Evolutionary conservation across 2,797 vertebrate species (phyloP).

Genomic region (Decapterus maruadsi): DNA sequence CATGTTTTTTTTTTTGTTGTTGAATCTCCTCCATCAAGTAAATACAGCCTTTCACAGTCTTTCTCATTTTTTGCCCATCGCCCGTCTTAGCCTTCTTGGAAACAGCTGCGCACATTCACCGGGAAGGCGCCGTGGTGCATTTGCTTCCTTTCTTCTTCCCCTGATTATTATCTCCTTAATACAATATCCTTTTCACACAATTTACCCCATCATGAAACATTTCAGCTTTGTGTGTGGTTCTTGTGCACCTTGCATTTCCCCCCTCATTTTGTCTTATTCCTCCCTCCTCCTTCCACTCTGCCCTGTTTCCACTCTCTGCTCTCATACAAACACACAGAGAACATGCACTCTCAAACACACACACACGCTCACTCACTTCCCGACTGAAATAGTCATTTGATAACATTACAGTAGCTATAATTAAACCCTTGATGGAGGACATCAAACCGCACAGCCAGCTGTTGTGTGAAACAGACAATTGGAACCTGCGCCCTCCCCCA

Average conservation of each 20-base stretch:
- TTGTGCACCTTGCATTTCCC: conserved; percentile 32
- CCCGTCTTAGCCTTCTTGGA: background rate
- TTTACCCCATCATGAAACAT: conserved; percentile 31
- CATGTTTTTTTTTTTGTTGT: background rate
- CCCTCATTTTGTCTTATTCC: conserved; percentile 37
- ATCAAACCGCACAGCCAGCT: conserved; percentile 80
- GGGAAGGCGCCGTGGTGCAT: background rate
- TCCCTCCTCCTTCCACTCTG: background rate
- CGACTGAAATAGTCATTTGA: conserved; percentile 78
- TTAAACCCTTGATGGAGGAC: conserved; percentile 82
- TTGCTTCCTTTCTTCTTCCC: conserved; percentile 4
- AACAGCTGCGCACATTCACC: conserved; percentile 10
- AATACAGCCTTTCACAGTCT: background rate
- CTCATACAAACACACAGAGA: background rate
- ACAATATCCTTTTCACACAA: conserved; percentile 29
- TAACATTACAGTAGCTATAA: conserved; percentile 81
- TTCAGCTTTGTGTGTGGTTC: conserved; percentile 26
- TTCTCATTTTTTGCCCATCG: background rate
- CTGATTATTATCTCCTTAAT: conserved; percentile 19
- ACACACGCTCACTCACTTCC: conserved; percentile 30
- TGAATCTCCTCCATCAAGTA: background rate
- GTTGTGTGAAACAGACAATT: conserved; percentile 79
- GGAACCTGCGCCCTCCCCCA: conserved; percentile 56
- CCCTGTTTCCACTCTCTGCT: conserved; percentile 2
- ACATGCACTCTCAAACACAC: background rate